Conservation (phyloP, 2,797 vertebrate species). For the Hylomyscus alleni region DNA sequence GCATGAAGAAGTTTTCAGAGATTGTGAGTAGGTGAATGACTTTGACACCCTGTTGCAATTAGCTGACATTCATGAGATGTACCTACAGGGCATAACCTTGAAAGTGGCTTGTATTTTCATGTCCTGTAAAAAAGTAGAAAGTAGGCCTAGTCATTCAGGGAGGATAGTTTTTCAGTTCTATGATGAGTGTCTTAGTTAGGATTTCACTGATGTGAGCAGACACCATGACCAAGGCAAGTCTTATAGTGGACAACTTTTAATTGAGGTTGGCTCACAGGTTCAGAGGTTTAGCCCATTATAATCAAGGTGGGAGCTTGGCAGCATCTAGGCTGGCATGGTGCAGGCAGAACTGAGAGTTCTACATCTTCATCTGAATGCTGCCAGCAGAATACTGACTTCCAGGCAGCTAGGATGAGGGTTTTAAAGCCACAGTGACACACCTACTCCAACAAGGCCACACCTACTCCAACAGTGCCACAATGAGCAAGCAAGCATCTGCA, state of each 20-base stretch:
- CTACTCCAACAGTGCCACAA: not conserved
- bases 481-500: slow-evolving; percentile 74
- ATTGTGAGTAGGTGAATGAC: not conserved
- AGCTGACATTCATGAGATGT: slow-evolving; percentile 97
- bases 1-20: not conserved
- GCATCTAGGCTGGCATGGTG: not conserved
- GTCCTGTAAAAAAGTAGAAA: slow-evolving; percentile 94
- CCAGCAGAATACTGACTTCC: not conserved
- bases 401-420: not conserved
- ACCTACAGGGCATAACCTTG: slow-evolving; percentile 98
- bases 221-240: not conserved
- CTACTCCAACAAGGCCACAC: not conserved
- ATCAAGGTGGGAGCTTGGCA: not conserved
- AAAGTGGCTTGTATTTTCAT: slow-evolving; percentile 98
- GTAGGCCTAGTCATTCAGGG: slow-evolving; percentile 94
- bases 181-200: slow-evolving; percentile 79
- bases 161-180: slow-evolving; percentile 93
- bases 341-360: not conserved
- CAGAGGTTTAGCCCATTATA: not conserved
- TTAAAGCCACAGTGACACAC: not conserved
- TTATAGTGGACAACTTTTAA: not conserved
- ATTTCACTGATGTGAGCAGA: not conserved
- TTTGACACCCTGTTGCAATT: slow-evolving; percentile 88
- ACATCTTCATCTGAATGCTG: not conserved
- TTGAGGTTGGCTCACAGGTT: not conserved